A percentile compares a stretch with the other conserved stretches of the same genome.
Conservation (phyloP, 2,113 vertebrate species). For the Muscicapa adusta region DNA sequence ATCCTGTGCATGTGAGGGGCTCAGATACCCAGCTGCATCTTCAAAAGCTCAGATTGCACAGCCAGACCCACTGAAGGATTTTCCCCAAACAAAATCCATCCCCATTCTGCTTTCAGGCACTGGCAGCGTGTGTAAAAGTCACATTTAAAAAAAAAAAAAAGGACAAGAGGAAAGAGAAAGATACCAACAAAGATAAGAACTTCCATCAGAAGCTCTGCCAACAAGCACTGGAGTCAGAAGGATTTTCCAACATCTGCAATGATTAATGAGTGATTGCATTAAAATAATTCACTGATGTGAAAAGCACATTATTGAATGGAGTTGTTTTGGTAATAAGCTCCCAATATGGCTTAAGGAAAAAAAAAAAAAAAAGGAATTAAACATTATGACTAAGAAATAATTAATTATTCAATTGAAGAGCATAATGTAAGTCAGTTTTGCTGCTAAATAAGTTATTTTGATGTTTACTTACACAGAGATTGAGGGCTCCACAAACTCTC, state of each 20-base stretch:
- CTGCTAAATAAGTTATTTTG: neutral
- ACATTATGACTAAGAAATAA: neutral
- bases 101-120: neutral
- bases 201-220: slow-evolving; percentile 54
- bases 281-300: neutral
- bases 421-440: neutral
- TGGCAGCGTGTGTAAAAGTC: neutral
- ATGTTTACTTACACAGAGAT: accelerated
- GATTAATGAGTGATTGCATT: neutral
- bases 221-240: neutral
- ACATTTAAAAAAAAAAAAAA: neutral
- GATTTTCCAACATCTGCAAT: slow-evolving; percentile 36
- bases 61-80: neutral
- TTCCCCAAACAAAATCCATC: neutral
- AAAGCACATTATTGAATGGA: neutral
- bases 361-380: accelerated
- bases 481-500: neutral
- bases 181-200: slow-evolving; percentile 16
- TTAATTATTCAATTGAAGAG: neutral
- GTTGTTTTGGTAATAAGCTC: neutral
- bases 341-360: neutral
- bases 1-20: neutral
- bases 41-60: slow-evolving; percentile 31
- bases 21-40: slow-evolving; percentile 35
- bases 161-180: neutral